These are phyloP conservation scores for Andrena chrysosceles DNA, from an alignment of 2,888 invertebrate genomes.

Conservation along the genomic window DNA sequence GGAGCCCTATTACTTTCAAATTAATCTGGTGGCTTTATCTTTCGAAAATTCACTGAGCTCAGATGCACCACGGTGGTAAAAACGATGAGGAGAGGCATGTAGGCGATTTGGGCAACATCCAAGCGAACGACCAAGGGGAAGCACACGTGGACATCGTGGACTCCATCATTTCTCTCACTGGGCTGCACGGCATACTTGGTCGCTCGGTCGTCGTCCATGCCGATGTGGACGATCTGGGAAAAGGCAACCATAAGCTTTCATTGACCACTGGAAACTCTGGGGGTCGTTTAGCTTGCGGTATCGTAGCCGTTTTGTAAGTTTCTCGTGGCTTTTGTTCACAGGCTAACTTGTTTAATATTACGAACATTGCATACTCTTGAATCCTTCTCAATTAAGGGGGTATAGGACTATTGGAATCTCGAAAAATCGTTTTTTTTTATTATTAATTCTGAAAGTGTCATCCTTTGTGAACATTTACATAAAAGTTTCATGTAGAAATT, in stretches of 20 bases:
- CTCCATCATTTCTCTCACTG: slow-evolving; percentile 88
- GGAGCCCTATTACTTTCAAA: no score
- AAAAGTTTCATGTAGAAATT: no score
- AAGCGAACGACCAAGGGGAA: slow-evolving; percentile 87
- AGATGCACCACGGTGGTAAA: slow-evolving; percentile 92
- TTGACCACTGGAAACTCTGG: slow-evolving; percentile 94
- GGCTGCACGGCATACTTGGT: slow-evolving; percentile 90
- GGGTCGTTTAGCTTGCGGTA: slow-evolving; percentile 92
- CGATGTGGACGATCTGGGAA: slow-evolving; percentile 91
- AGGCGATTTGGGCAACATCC: slow-evolving; percentile 94
- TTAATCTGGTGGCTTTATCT: neutral
- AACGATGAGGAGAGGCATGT: slow-evolving; percentile 90
- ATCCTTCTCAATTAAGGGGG: no score
- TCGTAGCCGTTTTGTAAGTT: slow-evolving; percentile 90
- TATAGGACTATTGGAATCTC: no score
- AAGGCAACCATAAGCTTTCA: slow-evolving; percentile 89
- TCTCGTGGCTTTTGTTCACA: neutral
- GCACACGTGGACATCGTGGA: slow-evolving; percentile 88
- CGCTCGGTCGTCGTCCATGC: slow-evolving; percentile 92
- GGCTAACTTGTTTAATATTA: no score
- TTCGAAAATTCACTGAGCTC: neutral
- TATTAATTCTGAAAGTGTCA: no score
- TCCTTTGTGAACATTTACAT: no score
- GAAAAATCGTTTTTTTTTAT: no score
- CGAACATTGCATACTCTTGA: no score